Base-by-base conservation (phyloP, 2,797 vertebrate species). In the Sciurus carolinensis region DNA sequence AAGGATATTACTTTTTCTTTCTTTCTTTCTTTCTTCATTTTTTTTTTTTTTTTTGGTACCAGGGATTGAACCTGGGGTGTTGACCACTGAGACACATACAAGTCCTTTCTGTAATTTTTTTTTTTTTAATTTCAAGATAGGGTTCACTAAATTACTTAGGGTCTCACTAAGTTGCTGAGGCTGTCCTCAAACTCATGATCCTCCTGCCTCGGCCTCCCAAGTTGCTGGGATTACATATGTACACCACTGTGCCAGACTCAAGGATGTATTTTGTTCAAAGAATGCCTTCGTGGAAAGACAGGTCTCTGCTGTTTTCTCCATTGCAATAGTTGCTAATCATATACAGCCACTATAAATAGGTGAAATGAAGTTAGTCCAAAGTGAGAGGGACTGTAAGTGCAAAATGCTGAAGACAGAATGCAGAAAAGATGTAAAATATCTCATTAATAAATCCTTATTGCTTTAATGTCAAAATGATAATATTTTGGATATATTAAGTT, bases 381-480 rank as follows among this genome's bases (percentile, higher is more conserved):
- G 14, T 54, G 7, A 96, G 42, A 50, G 50, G 7, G 30, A 30
- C 17, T 71, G 54, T 67, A 57, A n/a, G 33, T 54, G 0, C 33
- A 59, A 91, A 88, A 84, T 3, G 20, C n/a, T 89, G 10, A 94
- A 75, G n/a, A 71, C 0, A 69, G 87, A 62, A 4, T 39, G 9
- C n/a, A 11, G 76, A 93, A n/a, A 79, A 86, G 47, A 36, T 66
- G 0, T 47, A 59, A 76, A 88, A 76, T 28, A 79, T 36, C 24
- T 89, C 7, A 59, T 59, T n/a, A 77, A 33, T 33, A 84, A 42
- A 36, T 89, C 76, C 84, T 76, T 73, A 47, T 81, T 84, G 8
- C 22, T 94, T 89, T 75, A 69, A 80, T 76, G 50, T 83, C 44
- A 90, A 89, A 96, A 86, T 69, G 2, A 59, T 69, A 69, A 54